These are phyloP conservation scores for Acleris holmiana DNA, from an alignment of 2,888 invertebrate genomes.

Conservation along the genomic window DNA sequence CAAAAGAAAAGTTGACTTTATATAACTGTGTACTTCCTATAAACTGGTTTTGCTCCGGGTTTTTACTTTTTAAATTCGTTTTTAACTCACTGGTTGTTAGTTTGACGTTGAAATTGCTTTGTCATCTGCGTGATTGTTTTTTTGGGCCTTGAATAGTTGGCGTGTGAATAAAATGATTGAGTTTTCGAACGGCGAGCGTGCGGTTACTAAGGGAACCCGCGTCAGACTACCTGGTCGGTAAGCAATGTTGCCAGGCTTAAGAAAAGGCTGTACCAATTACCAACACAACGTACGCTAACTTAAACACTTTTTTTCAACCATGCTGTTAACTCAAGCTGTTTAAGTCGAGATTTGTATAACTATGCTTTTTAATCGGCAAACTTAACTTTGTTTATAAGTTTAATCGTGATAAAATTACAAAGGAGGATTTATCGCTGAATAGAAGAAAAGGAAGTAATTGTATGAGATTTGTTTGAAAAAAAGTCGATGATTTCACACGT, in stretches of 20 bases:
- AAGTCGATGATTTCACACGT: slow-evolving; percentile 55
- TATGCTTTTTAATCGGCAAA: neutral
- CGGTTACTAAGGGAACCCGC: slow-evolving; percentile 51
- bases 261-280: slow-evolving; percentile 53
- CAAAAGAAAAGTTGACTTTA: slow-evolving; percentile 69
- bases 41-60: slow-evolving; percentile 55
- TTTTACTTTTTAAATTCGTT: slow-evolving; percentile 38
- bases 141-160: slow-evolving; percentile 43
- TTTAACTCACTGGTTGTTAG: slow-evolving; percentile 40
- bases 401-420: slow-evolving; percentile 65
- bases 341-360: neutral
- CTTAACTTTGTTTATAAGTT: slow-evolving; percentile 44
- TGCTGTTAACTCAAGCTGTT: slow-evolving; percentile 21
- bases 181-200: slow-evolving; percentile 44
- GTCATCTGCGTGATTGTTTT: slow-evolving; percentile 47
- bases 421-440: slow-evolving; percentile 56
- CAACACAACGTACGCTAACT: slow-evolving; percentile 34
- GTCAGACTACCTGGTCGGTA: slow-evolving; percentile 48
- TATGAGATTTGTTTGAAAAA: slow-evolving; percentile 54
- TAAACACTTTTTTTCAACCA: neutral
- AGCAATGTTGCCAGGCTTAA: slow-evolving; percentile 56
- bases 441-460: slow-evolving; percentile 60
- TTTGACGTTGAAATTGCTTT: slow-evolving; percentile 30
- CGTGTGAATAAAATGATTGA: slow-evolving; percentile 42
- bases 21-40: slow-evolving; percentile 73